Percentiles rank a stretch among this genome's conserved stretches.
Conservation (phyloP, 1,140 invertebrate species). For the Drosophila mojavensis region DNA sequence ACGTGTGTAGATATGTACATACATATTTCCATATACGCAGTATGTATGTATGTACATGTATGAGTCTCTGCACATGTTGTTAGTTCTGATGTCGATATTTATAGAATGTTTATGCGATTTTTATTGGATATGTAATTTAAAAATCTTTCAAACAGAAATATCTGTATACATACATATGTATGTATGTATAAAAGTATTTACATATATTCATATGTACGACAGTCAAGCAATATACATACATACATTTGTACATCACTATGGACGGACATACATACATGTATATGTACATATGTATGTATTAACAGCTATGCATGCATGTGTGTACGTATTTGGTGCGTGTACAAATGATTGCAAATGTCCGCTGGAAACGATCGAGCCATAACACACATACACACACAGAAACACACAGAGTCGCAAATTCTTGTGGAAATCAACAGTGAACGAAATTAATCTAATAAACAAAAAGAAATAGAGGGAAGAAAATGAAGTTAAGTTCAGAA, state of each 20-base stretch:
- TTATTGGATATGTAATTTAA: slow-evolving; percentile 49
- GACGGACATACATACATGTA: neutral
- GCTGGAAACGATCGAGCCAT: slow-evolving; percentile 16
- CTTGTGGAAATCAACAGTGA: slow-evolving; percentile 16
- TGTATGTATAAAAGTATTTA: too few species aligned
- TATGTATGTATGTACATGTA: slow-evolving; percentile 2
- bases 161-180: neutral
- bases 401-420: neutral
- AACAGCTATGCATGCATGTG: neutral
- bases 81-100: slow-evolving; percentile 43
- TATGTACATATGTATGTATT: neutral
- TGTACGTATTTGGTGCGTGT: neutral
- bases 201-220: slow-evolving; percentile 11
- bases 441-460: slow-evolving; percentile 7
- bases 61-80: neutral
- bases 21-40: neutral
- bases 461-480: neutral
- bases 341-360: slow-evolving; percentile 20
- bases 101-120: slow-evolving; percentile 51
- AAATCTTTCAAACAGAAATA: slow-evolving; percentile 36
- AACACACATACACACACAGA: slow-evolving; percentile 1
- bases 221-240: neutral
- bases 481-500: slow-evolving; percentile 2
- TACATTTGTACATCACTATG: too few species aligned
- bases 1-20: neutral